A percentile compares a stretch with the other conserved stretches of the same genome.
Evolutionary conservation across 2,888 invertebrate species (phyloP).

Genomic region (Chalcosyrphus nemorum): DNA sequence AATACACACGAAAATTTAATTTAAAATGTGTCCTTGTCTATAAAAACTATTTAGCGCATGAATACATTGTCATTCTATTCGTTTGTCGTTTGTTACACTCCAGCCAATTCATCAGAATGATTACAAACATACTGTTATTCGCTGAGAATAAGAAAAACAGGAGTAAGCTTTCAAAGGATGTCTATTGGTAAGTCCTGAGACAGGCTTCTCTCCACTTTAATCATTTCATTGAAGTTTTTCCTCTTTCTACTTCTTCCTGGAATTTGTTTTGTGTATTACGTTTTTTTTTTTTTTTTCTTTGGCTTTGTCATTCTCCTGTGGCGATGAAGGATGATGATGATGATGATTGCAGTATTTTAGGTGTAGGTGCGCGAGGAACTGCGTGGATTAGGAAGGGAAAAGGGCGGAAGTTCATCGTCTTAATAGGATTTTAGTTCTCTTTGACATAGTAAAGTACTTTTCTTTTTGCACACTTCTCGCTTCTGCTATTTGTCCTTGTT

Average conservation of each 20-base stretch:
- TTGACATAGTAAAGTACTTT: slow-evolving; percentile 45
- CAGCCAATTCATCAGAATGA: slow-evolving; percentile 10
- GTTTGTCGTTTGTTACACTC: slow-evolving; percentile 3
- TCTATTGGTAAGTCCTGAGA: slow-evolving; percentile 36
- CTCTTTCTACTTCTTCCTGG: slow-evolving; percentile 15
- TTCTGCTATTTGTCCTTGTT: neutral
- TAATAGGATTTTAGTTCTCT: slow-evolving; percentile 47
- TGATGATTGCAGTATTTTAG: slow-evolving; percentile 29
- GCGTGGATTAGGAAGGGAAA: slow-evolving; percentile 1
- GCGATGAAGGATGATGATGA: slow-evolving; percentile 24
- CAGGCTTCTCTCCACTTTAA: slow-evolving; percentile 26
- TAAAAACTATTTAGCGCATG: no score
- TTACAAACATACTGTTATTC: neutral
- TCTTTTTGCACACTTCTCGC: neutral
- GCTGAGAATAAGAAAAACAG: neutral
- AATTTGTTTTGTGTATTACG: no score
- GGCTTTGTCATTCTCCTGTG: neutral
- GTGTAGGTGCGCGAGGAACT: neutral
- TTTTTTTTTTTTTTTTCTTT: neutral
- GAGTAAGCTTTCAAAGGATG: slow-evolving; percentile 23
- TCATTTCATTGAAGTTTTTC: slow-evolving; percentile 36
- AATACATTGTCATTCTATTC: no score
- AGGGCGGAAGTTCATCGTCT: slow-evolving; percentile 47
- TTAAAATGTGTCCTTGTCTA: no score
- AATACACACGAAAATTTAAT: no score